Conservation (phyloP, 2,113 vertebrate species). For the Pteruthius melanotis region DNA sequence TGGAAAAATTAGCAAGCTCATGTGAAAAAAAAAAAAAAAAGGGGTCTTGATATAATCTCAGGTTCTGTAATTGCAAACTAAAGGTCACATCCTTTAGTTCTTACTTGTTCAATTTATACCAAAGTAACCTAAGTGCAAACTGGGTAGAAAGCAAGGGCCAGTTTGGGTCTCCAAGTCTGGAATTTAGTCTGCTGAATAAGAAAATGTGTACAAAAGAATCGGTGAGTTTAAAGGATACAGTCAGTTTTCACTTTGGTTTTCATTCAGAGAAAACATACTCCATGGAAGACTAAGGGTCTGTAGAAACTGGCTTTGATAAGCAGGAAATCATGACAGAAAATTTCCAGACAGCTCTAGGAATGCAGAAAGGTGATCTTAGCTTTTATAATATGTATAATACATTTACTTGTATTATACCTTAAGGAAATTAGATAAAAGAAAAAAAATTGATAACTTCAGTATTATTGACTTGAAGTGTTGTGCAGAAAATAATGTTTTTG, state of each 20-base stretch:
- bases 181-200: background rate
- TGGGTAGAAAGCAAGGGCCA: background rate
- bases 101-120: background rate
- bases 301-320: background rate
- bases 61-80: background rate
- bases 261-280: background rate
- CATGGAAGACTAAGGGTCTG: background rate
- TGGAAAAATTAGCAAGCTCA: background rate
- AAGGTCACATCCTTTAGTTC: background rate
- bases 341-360: background rate
- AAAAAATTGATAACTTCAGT: background rate
- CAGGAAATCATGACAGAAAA: background rate
- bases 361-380: background rate
- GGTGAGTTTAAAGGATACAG: background rate
- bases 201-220: background rate
- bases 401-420: background rate
- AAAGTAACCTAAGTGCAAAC: background rate
- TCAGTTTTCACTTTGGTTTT: background rate
- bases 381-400: background rate
- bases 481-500: background rate
- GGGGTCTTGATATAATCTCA: background rate
- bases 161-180: background rate
- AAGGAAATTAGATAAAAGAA: background rate
- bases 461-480: background rate
- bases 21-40: background rate